Base-by-base conservation (phyloP, 2,797 vertebrate species). In the Siniperca undulata region DNA sequence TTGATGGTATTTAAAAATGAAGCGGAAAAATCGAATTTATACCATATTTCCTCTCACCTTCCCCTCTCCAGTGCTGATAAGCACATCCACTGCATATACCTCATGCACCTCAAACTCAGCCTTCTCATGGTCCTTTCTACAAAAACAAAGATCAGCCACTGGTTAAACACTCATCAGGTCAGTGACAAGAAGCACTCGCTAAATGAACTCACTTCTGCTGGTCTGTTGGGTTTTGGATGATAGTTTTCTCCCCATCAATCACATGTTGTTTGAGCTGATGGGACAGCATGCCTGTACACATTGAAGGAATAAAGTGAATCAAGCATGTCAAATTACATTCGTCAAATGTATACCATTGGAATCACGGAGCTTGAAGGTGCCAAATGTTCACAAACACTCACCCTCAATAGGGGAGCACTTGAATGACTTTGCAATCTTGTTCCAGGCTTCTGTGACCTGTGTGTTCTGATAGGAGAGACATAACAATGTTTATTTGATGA, bases 51-150 rank as follows among this genome's bases (percentile, higher is more conserved):
- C 24, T 12, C 92, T 95, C 74, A 99, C 98, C 97, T 99, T 99
- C n/a, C 98, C 98, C 89, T 99, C 98, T 90, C 98, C 98, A 17
- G 97, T 97, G 94, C 98, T 99, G 92, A 99, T 93, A 0, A 99
- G 97, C 84, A 99, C 98, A 59, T 99, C 98, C 46, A 99, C 97
- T 27, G 98, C 98, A 20, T 99, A 99, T 30, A 99, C 98, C 93
- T 99, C 98, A 59, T 99, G 98, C 77, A 99, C 98, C 92, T 99
- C 98, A 88, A 99, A 99, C 85, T 98, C 98, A 0, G 97, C 97
- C 87, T 99, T 99, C 94, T 99, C 98, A 2, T 99, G 98, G 96
- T 99, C 98, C 94, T 99, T 99, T 94, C 98, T 99, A 73, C 52
- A 70, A 79, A 69, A 14, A 80, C 52, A 82, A 64, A 8, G 27